Conservation (phyloP, 2,888 invertebrate genomes). For the Pollenia angustigena region DNA sequence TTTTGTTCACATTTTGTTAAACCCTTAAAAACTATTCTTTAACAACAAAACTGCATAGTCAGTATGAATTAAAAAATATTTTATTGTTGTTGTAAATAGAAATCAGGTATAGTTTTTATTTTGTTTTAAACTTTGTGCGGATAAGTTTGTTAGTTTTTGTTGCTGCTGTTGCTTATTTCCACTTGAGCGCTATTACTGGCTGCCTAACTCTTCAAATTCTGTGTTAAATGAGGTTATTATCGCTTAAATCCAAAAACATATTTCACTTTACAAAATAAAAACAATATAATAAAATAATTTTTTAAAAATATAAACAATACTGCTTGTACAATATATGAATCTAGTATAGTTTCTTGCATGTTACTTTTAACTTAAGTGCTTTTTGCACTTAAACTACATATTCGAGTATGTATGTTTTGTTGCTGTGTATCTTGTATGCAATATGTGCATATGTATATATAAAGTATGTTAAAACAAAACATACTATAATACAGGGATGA, state of each 20-base stretch:
- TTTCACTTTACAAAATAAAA: constrained; percentile 43
- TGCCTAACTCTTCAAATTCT: constrained; percentile 49
- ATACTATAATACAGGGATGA: too few species aligned
- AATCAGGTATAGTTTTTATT: constrained; percentile 3
- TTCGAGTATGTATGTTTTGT: constrained; percentile 22
- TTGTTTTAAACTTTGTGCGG: neutral
- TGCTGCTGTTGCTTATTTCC: constrained; percentile 40
- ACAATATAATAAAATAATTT: neutral
- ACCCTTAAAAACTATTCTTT: neutral
- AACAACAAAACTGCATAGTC: neutral
- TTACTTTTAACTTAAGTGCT: constrained; percentile 50
- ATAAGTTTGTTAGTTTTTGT: constrained; percentile 25
- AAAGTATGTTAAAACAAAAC: neutral
- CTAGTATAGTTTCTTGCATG: constrained; percentile 42
- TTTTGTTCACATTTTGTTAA: too few species aligned
- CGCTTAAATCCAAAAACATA: constrained; percentile 55
- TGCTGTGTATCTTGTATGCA: constrained; percentile 3
- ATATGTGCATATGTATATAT: neutral
- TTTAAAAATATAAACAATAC: neutral
- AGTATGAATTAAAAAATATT: neutral
- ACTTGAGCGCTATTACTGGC: constrained; percentile 62
- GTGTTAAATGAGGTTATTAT: constrained; percentile 67
- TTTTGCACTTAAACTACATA: constrained; percentile 67
- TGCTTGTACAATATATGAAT: neutral
- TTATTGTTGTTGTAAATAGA: neutral